A percentile compares a stretch with the other conserved stretches of the same genome.
phyloP scores from a whole-genome alignment of 2,888 invertebrate genomes.

The Ochropleura plecta region DNA sequence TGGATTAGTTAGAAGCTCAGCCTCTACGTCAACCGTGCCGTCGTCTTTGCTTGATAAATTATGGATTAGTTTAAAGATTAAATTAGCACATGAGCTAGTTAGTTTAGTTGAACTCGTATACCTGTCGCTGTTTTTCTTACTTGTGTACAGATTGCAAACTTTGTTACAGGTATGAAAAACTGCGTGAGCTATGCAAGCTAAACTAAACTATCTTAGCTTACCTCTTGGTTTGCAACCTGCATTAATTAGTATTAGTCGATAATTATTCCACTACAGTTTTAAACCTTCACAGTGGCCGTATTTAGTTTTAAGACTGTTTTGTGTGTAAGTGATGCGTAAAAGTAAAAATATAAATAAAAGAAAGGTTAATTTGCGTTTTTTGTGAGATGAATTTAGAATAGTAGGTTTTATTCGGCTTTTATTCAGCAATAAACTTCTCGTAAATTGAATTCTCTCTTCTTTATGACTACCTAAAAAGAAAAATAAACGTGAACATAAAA shows the following conservation, averaged over 20 bases:
- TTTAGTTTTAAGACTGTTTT: not conserved
- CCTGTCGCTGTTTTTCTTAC: too few relatives aligned
- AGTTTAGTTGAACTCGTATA: too few relatives aligned
- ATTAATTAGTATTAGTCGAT: not conserved
- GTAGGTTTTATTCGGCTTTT: conserved; percentile 33
- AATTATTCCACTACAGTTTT: not conserved
- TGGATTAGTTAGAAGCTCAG: too few relatives aligned
- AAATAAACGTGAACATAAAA: conserved; percentile 50
- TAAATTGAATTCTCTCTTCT: conserved; percentile 51
- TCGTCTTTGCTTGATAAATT: not conserved
- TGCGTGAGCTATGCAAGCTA: too few relatives aligned
- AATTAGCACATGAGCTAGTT: not conserved
- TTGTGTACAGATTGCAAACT: too few relatives aligned
- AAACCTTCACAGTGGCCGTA: not conserved
- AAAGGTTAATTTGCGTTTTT: conserved; percentile 17
- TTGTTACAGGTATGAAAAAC: too few relatives aligned
- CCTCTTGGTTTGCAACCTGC: too few relatives aligned
- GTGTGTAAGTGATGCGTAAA: conserved; percentile 7
- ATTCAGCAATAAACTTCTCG: conserved; percentile 43
- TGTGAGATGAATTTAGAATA: conserved; percentile 17
- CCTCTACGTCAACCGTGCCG: too few relatives aligned
- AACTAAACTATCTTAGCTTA: too few relatives aligned
- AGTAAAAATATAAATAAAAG: conserved; percentile 20
- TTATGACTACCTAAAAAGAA: conserved; percentile 43
- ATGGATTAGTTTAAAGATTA: not conserved